Conservation (phyloP, 2,888 invertebrate species). For the Drosophila leonis region DNA sequence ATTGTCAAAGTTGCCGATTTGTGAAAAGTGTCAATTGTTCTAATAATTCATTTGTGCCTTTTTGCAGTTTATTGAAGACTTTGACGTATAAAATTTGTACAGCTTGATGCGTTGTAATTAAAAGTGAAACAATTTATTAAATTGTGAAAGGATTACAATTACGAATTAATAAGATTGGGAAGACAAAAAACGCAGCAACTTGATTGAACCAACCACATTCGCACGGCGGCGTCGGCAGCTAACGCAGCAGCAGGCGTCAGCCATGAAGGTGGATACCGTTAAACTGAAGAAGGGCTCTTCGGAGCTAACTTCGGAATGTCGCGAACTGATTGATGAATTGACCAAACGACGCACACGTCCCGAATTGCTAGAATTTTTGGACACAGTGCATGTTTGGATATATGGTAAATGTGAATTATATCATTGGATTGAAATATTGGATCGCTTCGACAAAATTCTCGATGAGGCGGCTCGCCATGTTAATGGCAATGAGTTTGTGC, state of each 20-base stretch:
- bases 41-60: background rate
- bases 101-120: conserved; percentile 47
- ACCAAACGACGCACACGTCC: conserved; percentile 89
- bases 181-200: conserved; percentile 28
- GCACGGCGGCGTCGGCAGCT: conserved; percentile 61
- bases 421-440: conserved; percentile 94
- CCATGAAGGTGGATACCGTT: conserved; percentile 93
- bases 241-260: conserved; percentile 53
- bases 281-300: conserved; percentile 93
- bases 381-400: conserved; percentile 92
- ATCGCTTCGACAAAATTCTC: conserved; percentile 90
- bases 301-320: conserved; percentile 92
- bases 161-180: conserved; percentile 1
- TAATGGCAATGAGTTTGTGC: conserved; percentile 82
- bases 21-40: no score
- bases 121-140: background rate
- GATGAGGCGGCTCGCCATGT: conserved; percentile 88
- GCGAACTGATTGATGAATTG: conserved; percentile 90
- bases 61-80: conserved; percentile 54
- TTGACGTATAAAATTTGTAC: conserved; percentile 45
- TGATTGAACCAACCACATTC: conserved; percentile 53
- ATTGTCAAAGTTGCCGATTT: background rate
- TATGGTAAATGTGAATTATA: conserved; percentile 95
- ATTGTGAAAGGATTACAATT: conserved; percentile 13
- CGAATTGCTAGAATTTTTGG: conserved; percentile 88